Evolutionary conservation across 2,113 vertebrate species (phyloP), one percentile per base, ranked within the genome.

Genomic region (Crotalus helleri): DNA sequence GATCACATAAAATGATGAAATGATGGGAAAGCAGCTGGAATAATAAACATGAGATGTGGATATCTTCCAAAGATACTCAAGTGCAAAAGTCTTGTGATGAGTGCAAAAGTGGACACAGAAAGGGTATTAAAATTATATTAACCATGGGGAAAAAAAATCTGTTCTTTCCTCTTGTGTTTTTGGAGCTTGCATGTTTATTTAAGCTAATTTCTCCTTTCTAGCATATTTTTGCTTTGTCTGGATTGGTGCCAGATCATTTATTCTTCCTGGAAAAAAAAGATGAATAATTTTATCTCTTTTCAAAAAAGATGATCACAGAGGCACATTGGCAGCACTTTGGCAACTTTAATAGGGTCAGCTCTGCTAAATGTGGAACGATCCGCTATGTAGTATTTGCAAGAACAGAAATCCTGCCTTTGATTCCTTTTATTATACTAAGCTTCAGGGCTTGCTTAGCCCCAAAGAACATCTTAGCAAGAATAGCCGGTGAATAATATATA

Each of bases 21-120:
- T 26, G 91, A 94, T 94, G 61, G 85, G 87, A 81, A 95, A 87
- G 69, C 92, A 92, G 7, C 54, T 44, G 39, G 88, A 91, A 94
- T 26, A 39, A 44, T 8, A 93, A 64, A 51, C 10, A 69, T 46
- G 74, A 4, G 94, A 53, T 90, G 64, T 29, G 15, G 58, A 49
- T 51, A 59, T 4, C 5, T 0, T 1, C 2, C 44, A 87, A 88
- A 86, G 59, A 19, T 85, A 61, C 0, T 1, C 49, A 89, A 91
- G 7, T 0, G 0, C 46, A 46, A 44, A 44, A 0, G 3, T 2
- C 64, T 3, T 74, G 17, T 58, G n/a, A 2, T 88, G 54, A 93
- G 44, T 88, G 13, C 5, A 91, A 91, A 93, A 29, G 90, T 0
- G 85, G 93, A 85, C 91, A 21, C 49, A n/a, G 44, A 0, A 89